phyloP scores from a whole-genome alignment of 1,140 invertebrate species.

The Diorhabda sublineata region DNA sequence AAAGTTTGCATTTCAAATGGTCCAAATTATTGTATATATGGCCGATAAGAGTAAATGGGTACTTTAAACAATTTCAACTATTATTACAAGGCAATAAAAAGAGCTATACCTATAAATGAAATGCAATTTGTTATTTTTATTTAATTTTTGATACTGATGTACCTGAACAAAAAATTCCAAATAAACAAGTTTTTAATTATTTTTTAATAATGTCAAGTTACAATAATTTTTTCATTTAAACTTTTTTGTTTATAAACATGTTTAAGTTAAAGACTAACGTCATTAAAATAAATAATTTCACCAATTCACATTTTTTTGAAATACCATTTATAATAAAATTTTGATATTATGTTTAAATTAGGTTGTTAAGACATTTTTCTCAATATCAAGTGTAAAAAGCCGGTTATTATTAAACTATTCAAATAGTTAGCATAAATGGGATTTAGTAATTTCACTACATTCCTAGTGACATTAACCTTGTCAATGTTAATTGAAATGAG shows the following conservation, averaged over 20 bases:
- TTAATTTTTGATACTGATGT: too few relatives aligned
- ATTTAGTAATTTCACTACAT: not conserved
- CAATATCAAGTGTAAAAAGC: not conserved
- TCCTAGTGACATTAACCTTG: not conserved
- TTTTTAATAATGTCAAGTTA: too few relatives aligned
- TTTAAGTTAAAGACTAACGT: not conserved
- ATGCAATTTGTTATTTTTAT: too few relatives aligned
- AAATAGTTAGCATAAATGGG: not conserved
- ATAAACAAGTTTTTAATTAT: too few relatives aligned
- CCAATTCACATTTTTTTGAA: not conserved
- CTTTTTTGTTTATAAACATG: not conserved
- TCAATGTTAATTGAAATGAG: not conserved
- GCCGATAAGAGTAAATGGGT: too few relatives aligned
- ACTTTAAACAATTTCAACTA: too few relatives aligned
- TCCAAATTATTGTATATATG: too few relatives aligned
- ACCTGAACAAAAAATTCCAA: too few relatives aligned
- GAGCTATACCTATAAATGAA: too few relatives aligned
- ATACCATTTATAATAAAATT: not conserved
- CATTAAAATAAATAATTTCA: not conserved
- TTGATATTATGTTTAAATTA: not conserved
- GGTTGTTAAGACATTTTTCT: not conserved
- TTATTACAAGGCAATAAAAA: too few relatives aligned
- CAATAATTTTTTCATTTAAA: not conserved
- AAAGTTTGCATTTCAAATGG: too few relatives aligned
- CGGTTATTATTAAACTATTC: not conserved